Percentiles rank a stretch among this genome's conserved stretches.
These are phyloP conservation scores for Drosophila borborema DNA, from an alignment of 2,888 invertebrate genomes.

Conservation along the genomic window DNA sequence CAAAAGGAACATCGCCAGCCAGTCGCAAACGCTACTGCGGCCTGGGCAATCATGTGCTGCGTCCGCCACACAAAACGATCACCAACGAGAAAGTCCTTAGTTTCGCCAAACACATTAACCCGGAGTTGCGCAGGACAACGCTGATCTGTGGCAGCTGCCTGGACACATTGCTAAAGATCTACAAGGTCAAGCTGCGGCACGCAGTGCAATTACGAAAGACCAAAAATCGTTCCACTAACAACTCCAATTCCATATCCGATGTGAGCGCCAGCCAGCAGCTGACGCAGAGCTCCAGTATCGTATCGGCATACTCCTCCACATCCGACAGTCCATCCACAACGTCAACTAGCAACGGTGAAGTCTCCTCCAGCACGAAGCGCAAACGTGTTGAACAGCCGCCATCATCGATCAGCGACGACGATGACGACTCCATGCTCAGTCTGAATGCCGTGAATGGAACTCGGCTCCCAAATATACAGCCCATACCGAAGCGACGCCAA, in stretches of 20 bases:
- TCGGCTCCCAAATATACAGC: conserved; percentile 66
- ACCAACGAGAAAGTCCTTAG: conserved; percentile 35
- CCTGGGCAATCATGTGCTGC: conserved; percentile 41
- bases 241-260: conserved; percentile 55
- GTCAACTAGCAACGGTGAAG: neutral
- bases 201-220: conserved; percentile 17
- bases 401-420: conserved; percentile 10
- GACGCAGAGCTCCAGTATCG: neutral
- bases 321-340: conserved; percentile 8
- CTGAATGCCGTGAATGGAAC: conserved; percentile 72
- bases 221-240: neutral
- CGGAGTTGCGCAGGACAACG: conserved; percentile 40
- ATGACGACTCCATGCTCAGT: conserved; percentile 50
- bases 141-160: conserved; percentile 56
- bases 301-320: conserved; percentile 6
- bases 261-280: conserved; percentile 33
- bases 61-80: conserved; percentile 35
- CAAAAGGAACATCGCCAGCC: neutral
- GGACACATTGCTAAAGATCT: conserved; percentile 36
- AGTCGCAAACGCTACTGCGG: conserved; percentile 37
- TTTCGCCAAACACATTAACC: conserved; percentile 50
- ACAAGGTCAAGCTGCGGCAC: conserved; percentile 36
- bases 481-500: conserved; percentile 53
- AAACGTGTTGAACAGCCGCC: conserved; percentile 15
- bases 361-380: conserved; percentile 22